phyloP scores from a whole-genome alignment of 1,140 invertebrate species.

The Acyrthosiphon pisum region DNA sequence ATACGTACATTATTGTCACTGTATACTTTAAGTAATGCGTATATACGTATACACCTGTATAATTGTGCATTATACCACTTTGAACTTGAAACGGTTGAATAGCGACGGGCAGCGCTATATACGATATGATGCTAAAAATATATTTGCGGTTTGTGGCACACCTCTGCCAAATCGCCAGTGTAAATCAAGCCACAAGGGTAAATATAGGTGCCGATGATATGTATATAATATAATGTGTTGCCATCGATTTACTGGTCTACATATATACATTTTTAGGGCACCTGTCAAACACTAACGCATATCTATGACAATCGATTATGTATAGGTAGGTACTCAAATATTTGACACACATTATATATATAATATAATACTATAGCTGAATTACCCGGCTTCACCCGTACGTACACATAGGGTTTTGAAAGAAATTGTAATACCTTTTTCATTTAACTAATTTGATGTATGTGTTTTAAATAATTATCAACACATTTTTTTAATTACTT shows the following conservation, averaged over 20 bases:
- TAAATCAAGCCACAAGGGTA: conserved; percentile 24
- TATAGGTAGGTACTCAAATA: not conserved
- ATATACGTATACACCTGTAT: not conserved
- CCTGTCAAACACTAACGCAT: not conserved
- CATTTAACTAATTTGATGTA: too few species aligned
- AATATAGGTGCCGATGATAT: conserved; percentile 30
- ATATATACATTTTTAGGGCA: conserved; percentile 31
- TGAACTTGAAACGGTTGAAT: conserved; percentile 37
- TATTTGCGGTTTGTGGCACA: not conserved
- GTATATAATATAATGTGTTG: not conserved
- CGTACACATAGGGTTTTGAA: too few species aligned
- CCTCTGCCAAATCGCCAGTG: not conserved
- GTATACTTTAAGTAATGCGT: not conserved
- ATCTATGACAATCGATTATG: not conserved
- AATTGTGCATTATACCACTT: not conserved
- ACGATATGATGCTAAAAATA: conserved; percentile 29
- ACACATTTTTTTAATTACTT: too few species aligned
- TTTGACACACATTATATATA: not conserved
- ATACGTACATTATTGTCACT: not conserved
- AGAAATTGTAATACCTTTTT: too few species aligned
- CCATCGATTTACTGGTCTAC: conserved; percentile 29
- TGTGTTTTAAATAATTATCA: too few species aligned
- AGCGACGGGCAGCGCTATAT: not conserved
- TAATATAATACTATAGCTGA: too few species aligned
- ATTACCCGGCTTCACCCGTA: too few species aligned